Evolutionary conservation across 2,113 vertebrate genomes (phyloP).

Genomic region (Microcebus murinus): DNA sequence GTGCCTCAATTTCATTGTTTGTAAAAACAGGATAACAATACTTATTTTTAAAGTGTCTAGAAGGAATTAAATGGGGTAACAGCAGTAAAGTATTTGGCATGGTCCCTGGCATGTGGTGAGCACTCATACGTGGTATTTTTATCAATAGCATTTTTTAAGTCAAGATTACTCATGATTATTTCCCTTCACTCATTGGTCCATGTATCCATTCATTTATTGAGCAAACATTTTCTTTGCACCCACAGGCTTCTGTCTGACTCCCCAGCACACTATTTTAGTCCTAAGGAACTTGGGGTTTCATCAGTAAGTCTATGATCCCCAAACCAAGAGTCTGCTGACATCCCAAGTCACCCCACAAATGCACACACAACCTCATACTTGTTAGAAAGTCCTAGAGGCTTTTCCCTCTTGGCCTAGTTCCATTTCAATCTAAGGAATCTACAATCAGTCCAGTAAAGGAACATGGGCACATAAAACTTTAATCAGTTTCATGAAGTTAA

Average conservation of each 20-base stretch:
- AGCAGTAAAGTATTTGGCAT: not conserved
- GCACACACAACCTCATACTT: not conserved
- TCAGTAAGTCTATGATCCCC: not conserved
- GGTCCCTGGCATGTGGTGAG: not conserved
- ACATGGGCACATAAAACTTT: conserved; percentile 63
- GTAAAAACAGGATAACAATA: not conserved
- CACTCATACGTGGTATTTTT: not conserved
- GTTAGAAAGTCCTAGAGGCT: not conserved
- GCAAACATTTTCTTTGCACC: not conserved
- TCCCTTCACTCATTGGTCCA: not conserved
- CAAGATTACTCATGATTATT: not conserved
- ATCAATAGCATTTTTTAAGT: not conserved
- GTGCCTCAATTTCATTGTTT: not conserved
- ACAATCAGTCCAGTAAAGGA: conserved; percentile 35
- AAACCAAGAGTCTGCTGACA: not conserved
- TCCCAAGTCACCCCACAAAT: not conserved
- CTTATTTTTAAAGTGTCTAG: not conserved
- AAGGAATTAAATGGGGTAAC: not conserved
- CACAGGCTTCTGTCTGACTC: not conserved
- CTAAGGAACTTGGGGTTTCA: not conserved
- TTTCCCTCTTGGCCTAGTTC: conserved; percentile 47
- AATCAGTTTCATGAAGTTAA: conserved; percentile 75
- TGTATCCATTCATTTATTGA: not conserved
- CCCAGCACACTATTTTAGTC: not conserved
- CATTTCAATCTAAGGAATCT: conserved; percentile 56